Evolutionary conservation across 2,888 invertebrate species (phyloP).

Genomic region (Protophormia terraenovae): DNA sequence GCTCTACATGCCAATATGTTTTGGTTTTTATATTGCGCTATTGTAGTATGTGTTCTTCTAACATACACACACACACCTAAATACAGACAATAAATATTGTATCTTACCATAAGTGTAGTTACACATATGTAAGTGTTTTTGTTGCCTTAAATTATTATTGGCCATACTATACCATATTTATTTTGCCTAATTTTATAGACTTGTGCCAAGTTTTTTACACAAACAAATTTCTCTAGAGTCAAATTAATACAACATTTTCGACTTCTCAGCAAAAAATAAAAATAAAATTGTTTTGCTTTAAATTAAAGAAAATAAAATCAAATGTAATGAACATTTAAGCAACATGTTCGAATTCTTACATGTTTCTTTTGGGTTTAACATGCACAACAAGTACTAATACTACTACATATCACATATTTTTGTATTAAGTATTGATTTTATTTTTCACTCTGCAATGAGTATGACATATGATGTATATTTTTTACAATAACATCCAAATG

Average conservation of each 20-base stretch:
- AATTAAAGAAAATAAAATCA: neutral
- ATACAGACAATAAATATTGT: neutral
- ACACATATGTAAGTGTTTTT: neutral
- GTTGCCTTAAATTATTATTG: constrained; percentile 16
- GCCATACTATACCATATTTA: neutral
- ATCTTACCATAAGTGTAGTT: neutral
- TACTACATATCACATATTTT: neutral
- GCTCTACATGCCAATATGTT: neutral
- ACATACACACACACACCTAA: neutral
- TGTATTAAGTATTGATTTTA: constrained; percentile 20
- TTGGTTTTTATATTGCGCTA: neutral
- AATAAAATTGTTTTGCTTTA: neutral
- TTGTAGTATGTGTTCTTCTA: neutral
- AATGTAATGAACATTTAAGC: neutral
- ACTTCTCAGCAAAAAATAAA: constrained; percentile 6
- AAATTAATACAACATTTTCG: constrained; percentile 4
- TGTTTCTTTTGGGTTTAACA: neutral
- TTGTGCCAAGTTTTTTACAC: neutral
- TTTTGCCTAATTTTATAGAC: constrained; percentile 43
- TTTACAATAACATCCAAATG: neutral
- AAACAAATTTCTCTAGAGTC: constrained; percentile 6
- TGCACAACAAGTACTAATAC: neutral
- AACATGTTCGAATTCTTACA: neutral
- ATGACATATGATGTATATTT: too few species aligned
- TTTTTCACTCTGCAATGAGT: neutral